Evolutionary conservation across 2,888 invertebrate species (phyloP), one percentile per base, ranked within the genome.

Genomic region (Cryptocephalus moraei): DNA sequence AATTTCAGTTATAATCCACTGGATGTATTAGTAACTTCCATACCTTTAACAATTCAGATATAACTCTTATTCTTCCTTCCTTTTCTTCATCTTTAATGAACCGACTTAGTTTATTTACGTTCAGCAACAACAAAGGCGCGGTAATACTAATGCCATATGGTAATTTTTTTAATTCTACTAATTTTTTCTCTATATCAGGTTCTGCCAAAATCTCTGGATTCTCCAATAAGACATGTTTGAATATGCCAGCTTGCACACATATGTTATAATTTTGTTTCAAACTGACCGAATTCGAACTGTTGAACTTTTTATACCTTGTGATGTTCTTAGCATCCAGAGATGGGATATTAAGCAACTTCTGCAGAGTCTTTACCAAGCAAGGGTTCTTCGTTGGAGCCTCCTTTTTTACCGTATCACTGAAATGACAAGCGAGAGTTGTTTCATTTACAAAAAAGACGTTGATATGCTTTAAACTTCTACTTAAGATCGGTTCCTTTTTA

Each of bases 181-280:
- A 44, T 56, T 63, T 66, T 8, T 45, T 12, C 36, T 49, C 38
- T 14, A 66, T 36, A 49, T 58, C 45, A 10, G 50, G 42, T 43
- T 57, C 53, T 4, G 57, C 52, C 45, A 70, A 55, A 33, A 68
- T 47, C 47, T 62, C 57, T 32, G 67, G 66, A 54, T 60, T 59
- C 36, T 55, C 56, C 9, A 60, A 12, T 31, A 67, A 46, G 3
- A 56, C 60, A 9, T 57, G 50, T 4, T 51, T 51, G 2, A 43
- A 52, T 32, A 69, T 46, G 8, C 57, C 59, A 41, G 59, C 49
- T 10, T 54, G 38, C 39, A 51, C 14, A 48, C 60, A 63, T n/a
- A 56, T 43, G 11, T 56, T 42, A 49, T 59, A 58, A 55, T 65
- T 66, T 33, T 56, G 45, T 12, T 49, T 50, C 32, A 68, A 49